Evolutionary conservation across 2,113 vertebrate species (phyloP), one percentile per base, ranked within the genome.

Genomic region (Zosterops lateralis): DNA sequence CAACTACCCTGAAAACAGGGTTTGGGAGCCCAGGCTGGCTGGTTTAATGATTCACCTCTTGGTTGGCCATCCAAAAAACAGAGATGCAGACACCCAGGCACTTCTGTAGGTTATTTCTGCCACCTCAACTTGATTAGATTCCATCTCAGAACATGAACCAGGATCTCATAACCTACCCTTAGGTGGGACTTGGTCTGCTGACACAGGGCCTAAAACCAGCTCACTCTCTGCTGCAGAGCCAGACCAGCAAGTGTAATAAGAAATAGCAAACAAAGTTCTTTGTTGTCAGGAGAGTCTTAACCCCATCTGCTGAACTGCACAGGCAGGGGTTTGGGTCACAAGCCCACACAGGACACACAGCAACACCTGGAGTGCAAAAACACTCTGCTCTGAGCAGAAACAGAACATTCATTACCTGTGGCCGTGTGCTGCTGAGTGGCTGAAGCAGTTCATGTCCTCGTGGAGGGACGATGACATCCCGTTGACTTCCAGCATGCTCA

Each of bases 401-500:
- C 1, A 8, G 61, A 42, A 42, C 36, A 9, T 14, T 96, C 40
- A 9, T 12, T 96, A 99, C 99, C 99, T 99, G 98, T 99, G 99
- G 78, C 99, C 99, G 0, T 99, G 99, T 28, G 99, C 98, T 0
- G 99, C 99, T 0, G 99, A 99, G 47, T 99, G 99, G 90, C 99
- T 99, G 97, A 99, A 99, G 97, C 99, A 99, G 88, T 99, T 99
- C 99, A 99, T 99, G 36, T 99, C 98, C 89, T 99, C 99, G 0
- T 99, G 98, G 9, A 99, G 98, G 0, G 99, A 98, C 0, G 99
- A 98, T 0, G 98, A 98, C 86, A 99, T 98, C 5, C 98, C 98
- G 0, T 98, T 98, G 91, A 98, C 98, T 31, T 99, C 98, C 2
- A 98, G 95, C 96, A 98, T 98, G 91, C 98, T 99, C 60, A 99